These are phyloP conservation scores for Dinocampus coccinellae DNA, from an alignment of 2,888 invertebrate species.

Conservation along the genomic window DNA sequence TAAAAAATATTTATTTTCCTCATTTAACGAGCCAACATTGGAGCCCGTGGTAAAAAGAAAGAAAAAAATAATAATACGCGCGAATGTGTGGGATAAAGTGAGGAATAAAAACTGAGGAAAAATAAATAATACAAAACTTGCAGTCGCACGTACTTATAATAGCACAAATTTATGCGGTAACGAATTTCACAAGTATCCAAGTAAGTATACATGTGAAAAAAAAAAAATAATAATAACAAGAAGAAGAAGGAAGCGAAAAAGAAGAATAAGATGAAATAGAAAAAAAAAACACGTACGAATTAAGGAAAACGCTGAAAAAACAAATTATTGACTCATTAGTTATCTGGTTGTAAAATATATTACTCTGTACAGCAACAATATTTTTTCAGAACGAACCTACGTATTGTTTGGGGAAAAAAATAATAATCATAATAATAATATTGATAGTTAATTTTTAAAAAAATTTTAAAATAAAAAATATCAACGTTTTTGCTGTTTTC, in stretches of 20 bases:
- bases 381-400: conserved; percentile 55
- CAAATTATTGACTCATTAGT: neutral
- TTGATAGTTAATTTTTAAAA: neutral
- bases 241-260: too few species aligned
- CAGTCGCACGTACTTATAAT: neutral
- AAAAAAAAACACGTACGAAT: neutral
- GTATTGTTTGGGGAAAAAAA: conserved; percentile 16
- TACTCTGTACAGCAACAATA: conserved; percentile 56
- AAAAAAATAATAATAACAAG: too few species aligned
- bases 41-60: too few species aligned
- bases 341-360: conserved; percentile 40
- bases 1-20: neutral
- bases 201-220: neutral
- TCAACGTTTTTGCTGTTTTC: neutral
- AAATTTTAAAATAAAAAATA: neutral
- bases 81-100: too few species aligned
- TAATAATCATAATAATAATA: neutral
- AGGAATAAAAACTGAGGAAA: neutral
- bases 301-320: neutral
- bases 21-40: neutral
- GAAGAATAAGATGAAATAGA: neutral
- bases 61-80: too few species aligned
- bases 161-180: conserved; percentile 3
- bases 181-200: neutral
- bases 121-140: conserved; percentile 10